These are phyloP conservation scores for Gopherus flavomarginatus DNA, from an alignment of 2,113 vertebrate species.

Conservation along the genomic window DNA sequence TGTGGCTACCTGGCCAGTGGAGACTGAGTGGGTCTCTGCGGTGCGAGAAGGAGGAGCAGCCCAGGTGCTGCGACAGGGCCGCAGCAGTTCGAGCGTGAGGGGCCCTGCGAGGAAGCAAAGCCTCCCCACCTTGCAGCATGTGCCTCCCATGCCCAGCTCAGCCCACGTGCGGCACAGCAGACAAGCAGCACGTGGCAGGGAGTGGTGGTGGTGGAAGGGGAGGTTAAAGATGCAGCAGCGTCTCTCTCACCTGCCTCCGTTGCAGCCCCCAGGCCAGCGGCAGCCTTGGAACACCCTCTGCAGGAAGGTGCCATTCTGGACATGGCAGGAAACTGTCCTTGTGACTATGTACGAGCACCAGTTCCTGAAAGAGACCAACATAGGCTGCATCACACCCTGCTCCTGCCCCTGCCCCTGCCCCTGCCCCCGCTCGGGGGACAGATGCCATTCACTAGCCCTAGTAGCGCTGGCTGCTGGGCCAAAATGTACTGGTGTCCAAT, in stretches of 20 bases:
- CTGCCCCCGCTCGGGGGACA: fast-evolving
- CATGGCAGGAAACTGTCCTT: conserved; percentile 89
- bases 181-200: neutral
- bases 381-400: neutral
- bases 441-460: neutral
- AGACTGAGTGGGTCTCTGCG: too few relatives aligned
- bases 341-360: conserved; percentile 95
- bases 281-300: conserved; percentile 93
- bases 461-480: neutral
- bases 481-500: too few relatives aligned
- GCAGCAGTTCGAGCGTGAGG: neutral
- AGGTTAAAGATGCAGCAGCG: too few relatives aligned
- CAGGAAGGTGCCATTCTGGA: conserved; percentile 94
- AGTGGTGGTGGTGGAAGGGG: neutral
- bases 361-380: conserved; percentile 82
- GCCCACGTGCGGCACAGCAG: neutral
- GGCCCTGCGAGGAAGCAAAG: neutral
- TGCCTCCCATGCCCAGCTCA: neutral
- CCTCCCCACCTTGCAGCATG: neutral
- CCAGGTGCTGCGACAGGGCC: neutral
- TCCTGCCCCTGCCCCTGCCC: neutral
- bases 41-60: neutral
- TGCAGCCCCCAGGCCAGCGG: conserved; percentile 93
- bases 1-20: neutral
- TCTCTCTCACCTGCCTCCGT: conserved; percentile 86